These are phyloP conservation scores for Mustelus asterias DNA, from an alignment of 2,113 vertebrate species.

Conservation along the genomic window DNA sequence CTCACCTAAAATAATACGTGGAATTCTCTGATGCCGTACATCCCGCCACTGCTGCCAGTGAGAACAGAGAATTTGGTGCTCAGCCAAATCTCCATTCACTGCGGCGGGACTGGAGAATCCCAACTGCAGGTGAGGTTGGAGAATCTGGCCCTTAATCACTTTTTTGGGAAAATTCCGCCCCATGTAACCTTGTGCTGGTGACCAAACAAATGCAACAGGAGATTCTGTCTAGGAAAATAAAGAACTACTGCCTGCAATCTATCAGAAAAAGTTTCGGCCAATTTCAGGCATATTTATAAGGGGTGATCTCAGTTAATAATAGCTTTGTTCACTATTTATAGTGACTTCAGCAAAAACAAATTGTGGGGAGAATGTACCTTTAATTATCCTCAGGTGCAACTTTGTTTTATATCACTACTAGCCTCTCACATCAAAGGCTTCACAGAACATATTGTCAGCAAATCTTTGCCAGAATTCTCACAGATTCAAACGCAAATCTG, in stretches of 20 bases:
- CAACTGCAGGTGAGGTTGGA: too few species aligned
- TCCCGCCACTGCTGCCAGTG: too few species aligned
- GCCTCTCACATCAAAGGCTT: neutral
- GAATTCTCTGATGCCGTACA: too few species aligned
- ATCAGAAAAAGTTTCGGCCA: neutral
- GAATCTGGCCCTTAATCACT: too few species aligned
- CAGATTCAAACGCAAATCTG: constrained; percentile 28
- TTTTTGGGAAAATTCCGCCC: too few species aligned
- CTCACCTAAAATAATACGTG: too few species aligned
- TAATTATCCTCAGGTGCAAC: constrained; percentile 27
- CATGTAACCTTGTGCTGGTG: neutral
- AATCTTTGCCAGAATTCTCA: constrained; percentile 11
- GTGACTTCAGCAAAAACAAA: neutral
- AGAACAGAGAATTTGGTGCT: too few species aligned
- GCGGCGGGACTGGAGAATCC: too few species aligned
- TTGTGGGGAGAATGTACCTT: neutral
- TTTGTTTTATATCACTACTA: neutral
- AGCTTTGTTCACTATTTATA: neutral
- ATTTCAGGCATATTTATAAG: neutral
- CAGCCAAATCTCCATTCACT: too few species aligned
- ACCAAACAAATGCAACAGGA: neutral
- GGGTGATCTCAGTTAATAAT: neutral
- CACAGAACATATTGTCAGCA: constrained; percentile 13
- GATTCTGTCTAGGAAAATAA: neutral
- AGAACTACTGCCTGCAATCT: neutral